Evolutionary conservation across 2,113 vertebrate species (phyloP), one percentile per base, ranked within the genome.

Genomic region (Apteryx owenii): DNA sequence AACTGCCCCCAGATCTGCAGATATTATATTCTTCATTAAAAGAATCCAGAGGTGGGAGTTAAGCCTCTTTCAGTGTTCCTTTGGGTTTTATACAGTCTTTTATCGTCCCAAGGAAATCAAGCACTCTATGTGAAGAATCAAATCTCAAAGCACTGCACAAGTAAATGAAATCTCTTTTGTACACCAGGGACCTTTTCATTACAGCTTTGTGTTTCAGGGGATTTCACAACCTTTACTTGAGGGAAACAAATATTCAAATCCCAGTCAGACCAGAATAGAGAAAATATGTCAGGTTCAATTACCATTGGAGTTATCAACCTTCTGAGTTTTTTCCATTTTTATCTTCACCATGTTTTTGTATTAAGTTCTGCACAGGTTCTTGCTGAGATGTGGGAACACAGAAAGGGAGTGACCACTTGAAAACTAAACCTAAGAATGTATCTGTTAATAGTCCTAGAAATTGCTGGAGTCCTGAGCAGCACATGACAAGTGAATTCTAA

Each of bases 161-260:
- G 90, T 97, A 93, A 96, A 96, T 88, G 60, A 95, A 94, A 86
- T 75, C 40, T 94, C 48, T 94, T 91, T 64, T 88, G 72, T 48
- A 76, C 96, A 31, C 94, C 51, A 51, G 96, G 92, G 97, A 96
- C 83, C 73, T 86, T 90, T 94, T 84, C 85, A 94, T 95, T 95
- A 79, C 23, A 92, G 90, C 83, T 97, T 76, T 93, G 51, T 89
- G 69, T 97, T 96, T 88, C 96, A 84, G 86, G 96, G 97, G 90
- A 97, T 97, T 97, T 93, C 77, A 75, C 88, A 96, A 79, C 93
- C 94, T 93, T 94, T 92, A 94, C 96, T 95, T 97, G 95, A 69
- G 92, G 96, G 95, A 97, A 97, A 92, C 97, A 97, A 97, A 96
- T 90, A 97, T 56, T 96, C 85, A 96, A 95, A 97, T 97, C 96